Percentiles rank a stretch among this genome's conserved stretches.
phyloP scores from a whole-genome alignment of 2,113 vertebrate genomes.

The Corythaixoides concolor region DNA sequence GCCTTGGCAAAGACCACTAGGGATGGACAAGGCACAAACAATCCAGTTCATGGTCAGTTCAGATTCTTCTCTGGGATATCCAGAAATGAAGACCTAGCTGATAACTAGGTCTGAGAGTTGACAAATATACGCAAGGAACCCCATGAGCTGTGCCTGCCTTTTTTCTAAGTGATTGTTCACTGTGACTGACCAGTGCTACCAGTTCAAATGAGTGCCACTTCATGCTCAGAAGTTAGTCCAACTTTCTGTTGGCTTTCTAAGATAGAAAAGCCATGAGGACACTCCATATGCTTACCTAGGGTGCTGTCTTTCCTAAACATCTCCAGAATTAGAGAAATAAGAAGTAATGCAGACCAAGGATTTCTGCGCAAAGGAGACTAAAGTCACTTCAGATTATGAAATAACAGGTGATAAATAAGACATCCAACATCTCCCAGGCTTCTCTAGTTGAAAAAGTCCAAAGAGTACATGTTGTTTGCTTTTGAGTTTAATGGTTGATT shows the following conservation, averaged over 20 bases:
- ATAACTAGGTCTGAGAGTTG: not conserved
- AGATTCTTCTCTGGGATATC: not conserved
- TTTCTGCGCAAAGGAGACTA: not conserved
- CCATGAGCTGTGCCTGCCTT: not conserved
- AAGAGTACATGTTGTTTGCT: not conserved
- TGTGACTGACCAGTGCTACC: not conserved
- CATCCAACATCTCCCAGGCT: not conserved
- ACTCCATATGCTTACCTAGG: not conserved
- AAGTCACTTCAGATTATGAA: not conserved
- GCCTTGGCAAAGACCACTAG: not conserved
- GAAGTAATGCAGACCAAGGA: not conserved
- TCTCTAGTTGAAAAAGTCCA: not conserved
- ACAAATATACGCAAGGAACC: not conserved
- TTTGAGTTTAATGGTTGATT: not conserved
- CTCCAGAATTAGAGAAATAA: not conserved
- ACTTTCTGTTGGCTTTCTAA: no score
- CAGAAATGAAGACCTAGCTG: not conserved
- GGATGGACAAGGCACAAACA: not conserved
- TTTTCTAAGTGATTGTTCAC: not conserved
- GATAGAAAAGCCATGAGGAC: not conserved
- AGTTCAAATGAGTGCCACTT: not conserved
- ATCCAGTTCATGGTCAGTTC: not conserved
- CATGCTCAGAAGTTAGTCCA: no score
- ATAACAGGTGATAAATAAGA: not conserved
- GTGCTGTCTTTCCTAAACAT: not conserved